Base-by-base conservation (phyloP, 2,888 invertebrate species). In the Stenodema calcarata region DNA sequence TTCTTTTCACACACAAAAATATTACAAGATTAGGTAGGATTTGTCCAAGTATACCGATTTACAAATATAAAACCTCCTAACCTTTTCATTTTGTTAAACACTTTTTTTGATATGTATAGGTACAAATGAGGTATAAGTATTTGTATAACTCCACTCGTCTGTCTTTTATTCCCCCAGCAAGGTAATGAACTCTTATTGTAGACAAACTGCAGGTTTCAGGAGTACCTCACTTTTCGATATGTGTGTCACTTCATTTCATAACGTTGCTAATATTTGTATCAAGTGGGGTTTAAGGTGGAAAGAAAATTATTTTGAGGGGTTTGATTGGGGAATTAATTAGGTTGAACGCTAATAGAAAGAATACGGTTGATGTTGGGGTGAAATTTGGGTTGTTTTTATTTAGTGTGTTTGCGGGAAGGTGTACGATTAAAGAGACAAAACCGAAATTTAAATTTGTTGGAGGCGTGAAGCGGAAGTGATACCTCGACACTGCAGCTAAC, bases 1-100 rank as follows among this genome's bases (percentile, higher is more conserved):
- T 18, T 78, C 27, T 47, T 16, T 54, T 80, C 54, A 87, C 50
- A 54, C 54, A 75, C 79, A 86, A 79, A 86, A 85, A 87, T 84
- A 84, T 84, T 62, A 82, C 86, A 87, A 86, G 82, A 85, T 87
- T 78, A 78, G 78, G 85, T 86, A 86, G 82, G 85, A 87, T 86
- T 85, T 85, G 85, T 83, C 79, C 85, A 62, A 41, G 86, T 87
- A 86, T 78, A 86, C 62, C 70, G 82, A 86, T 87, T 86, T 86
- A 82, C 79, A 88, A 86, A 88, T 87, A 88, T 88, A 88, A 78
- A 87, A 87, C 73, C 69, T 70, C 83, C 76, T 73, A 83, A 73
- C 50, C 80, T 78, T 87, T 84, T 87, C 14, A 14, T 79, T 47
- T 80, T 76, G 76, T 73, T 28, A 76, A 81, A 82, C 50, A 75